Percentiles rank a stretch among this genome's conserved stretches.
Conservation (phyloP, 2,888 invertebrate species). For the Apoda limacodes region DNA sequence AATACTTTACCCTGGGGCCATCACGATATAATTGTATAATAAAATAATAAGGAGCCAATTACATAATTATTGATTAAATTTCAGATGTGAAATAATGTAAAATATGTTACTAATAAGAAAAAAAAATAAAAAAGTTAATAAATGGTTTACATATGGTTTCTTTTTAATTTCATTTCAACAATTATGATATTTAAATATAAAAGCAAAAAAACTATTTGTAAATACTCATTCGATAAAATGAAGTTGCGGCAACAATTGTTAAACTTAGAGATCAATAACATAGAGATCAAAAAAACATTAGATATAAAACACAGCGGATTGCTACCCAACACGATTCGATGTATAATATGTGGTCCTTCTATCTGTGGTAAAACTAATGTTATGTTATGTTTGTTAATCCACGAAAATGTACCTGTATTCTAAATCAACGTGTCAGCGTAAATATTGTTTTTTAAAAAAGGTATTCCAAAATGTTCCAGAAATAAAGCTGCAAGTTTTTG, state of each 20-base stretch:
- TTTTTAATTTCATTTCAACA: too few species aligned
- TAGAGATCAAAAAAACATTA: conserved; percentile 5
- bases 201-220: too few species aligned
- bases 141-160: too few species aligned
- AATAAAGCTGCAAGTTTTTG: conserved; percentile 9
- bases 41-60: too few species aligned
- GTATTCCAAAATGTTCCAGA: conserved; percentile 10
- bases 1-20: conserved; percentile 4
- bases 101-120: too few species aligned
- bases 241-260: conserved; percentile 12
- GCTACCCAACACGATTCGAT: conserved; percentile 13
- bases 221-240: too few species aligned
- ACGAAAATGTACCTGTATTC: conserved; percentile 19
- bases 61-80: too few species aligned
- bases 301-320: conserved; percentile 13
- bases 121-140: too few species aligned
- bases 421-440: conserved; percentile 16
- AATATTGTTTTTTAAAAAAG: conserved; percentile 14
- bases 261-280: conserved; percentile 12
- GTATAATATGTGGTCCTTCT: conserved; percentile 18
- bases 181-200: too few species aligned
- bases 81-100: too few species aligned
- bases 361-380: conserved; percentile 19
- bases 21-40: conserved; percentile 2
- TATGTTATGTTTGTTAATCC: conserved; percentile 14